Conservation (phyloP, 2,888 invertebrate genomes). For the Zeuzera pyrina region DNA sequence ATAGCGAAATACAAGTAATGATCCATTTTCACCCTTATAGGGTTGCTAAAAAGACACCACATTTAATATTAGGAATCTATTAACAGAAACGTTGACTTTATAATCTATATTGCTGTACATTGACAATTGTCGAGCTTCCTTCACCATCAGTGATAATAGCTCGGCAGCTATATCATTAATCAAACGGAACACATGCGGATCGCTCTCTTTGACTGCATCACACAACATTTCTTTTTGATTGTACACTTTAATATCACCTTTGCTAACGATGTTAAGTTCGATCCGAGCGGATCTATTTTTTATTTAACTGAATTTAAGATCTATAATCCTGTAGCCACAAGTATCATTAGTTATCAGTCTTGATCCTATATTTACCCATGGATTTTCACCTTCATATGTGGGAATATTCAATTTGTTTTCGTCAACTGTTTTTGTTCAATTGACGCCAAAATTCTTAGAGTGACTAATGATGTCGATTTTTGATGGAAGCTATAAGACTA, state of each 20-base stretch:
- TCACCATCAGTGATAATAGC: conserved; percentile 51
- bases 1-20: not conserved
- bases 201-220: conserved; percentile 43
- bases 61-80: conserved; percentile 5
- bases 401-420: conserved; percentile 69
- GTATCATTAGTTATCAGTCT: conserved; percentile 51
- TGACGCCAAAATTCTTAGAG: conserved; percentile 55
- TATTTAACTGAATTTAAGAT: conserved; percentile 21
- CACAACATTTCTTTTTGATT: conserved; percentile 58
- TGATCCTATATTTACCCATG: conserved; percentile 61
- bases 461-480: conserved; percentile 58
- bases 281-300: conserved; percentile 20
- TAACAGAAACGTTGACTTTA: conserved; percentile 20
- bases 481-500: conserved; percentile 39
- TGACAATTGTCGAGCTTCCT: conserved; percentile 53
- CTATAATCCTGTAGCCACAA: conserved; percentile 16
- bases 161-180: conserved; percentile 63
- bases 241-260: conserved; percentile 45
- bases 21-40: conserved; percentile 24
- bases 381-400: conserved; percentile 70
- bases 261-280: conserved; percentile 33
- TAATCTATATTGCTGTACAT: conserved; percentile 39
- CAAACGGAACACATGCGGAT: conserved; percentile 55
- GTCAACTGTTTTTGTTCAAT: conserved; percentile 68
- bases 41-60: conserved; percentile 13